Percentiles rank a stretch among this genome's conserved stretches.
phyloP scores from a whole-genome alignment of 2,113 vertebrate species.

The Xenopus tropicalis region DNA sequence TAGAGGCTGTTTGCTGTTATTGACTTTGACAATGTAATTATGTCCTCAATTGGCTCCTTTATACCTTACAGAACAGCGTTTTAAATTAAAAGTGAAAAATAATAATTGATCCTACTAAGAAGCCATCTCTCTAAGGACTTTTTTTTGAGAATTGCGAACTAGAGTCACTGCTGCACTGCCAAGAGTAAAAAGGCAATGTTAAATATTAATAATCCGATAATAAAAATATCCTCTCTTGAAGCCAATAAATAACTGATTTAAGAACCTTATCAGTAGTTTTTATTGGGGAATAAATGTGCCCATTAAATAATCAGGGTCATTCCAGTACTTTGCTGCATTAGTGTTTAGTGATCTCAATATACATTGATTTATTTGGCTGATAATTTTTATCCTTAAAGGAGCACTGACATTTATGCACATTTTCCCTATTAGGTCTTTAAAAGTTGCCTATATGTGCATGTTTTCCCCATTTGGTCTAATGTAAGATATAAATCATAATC shows the following conservation, averaged over 20 bases:
- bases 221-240: constrained; percentile 28
- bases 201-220: constrained; percentile 41
- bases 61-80: constrained; percentile 8
- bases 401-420: too few species aligned
- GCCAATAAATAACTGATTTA: constrained; percentile 30
- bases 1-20: constrained; percentile 56
- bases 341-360: constrained; percentile 2
- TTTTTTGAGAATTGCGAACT: constrained; percentile 21
- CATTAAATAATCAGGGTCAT: constrained; percentile 13
- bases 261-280: constrained; percentile 4
- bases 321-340: constrained; percentile 18
- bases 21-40: constrained; percentile 66
- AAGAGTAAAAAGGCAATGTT: constrained; percentile 31
- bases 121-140: constrained; percentile 21
- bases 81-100: constrained; percentile 44
- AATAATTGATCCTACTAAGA: constrained; percentile 41
- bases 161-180: constrained; percentile 13
- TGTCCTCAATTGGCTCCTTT: constrained; percentile 59
- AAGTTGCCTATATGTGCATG: too few species aligned
- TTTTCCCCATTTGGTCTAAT: too few species aligned
- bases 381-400: not conserved
- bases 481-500: too few species aligned
- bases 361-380: not conserved
- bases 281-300: constrained; percentile 6
- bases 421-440: too few species aligned